Conservation (phyloP, 2,113 vertebrate species). For the Chloropsis hardwickii region DNA sequence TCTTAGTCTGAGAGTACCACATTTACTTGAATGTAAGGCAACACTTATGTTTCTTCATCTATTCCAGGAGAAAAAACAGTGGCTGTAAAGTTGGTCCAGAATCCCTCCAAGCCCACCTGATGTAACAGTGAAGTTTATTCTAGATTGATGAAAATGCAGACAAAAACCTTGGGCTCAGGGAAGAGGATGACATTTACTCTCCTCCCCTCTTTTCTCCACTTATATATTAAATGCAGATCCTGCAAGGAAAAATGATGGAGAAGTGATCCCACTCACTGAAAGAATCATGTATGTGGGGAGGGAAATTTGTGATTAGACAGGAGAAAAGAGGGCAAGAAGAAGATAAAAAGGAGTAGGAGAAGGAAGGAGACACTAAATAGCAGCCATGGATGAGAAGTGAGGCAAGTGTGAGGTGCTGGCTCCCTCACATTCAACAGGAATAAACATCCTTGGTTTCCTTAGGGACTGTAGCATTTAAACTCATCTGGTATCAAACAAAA, state of each 20-base stretch:
- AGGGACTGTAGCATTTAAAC: not conserved
- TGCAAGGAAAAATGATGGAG: slow-evolving; percentile 9
- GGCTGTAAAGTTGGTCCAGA: not conserved
- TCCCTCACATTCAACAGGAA: not conserved
- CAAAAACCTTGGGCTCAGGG: not conserved
- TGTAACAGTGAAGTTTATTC: not conserved
- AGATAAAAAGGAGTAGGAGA: slow-evolving; percentile 14
- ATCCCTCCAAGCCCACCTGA: not conserved
- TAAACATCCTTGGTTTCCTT: not conserved
- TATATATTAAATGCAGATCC: not conserved
- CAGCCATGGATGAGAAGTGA: not conserved
- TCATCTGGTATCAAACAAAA: not conserved
- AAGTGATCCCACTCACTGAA: slow-evolving; percentile 44
- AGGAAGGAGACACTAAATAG: not conserved
- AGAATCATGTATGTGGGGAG: not conserved
- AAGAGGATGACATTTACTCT: not conserved
- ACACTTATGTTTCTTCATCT: not conserved
- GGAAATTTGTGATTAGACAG: not conserved
- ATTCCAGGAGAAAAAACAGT: not conserved
- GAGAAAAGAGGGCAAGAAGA: slow-evolving; percentile 32
- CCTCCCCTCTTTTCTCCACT: not conserved
- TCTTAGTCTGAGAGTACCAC: not conserved
- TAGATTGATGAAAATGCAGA: not conserved
- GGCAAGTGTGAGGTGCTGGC: not conserved
- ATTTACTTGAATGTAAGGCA: not conserved